A percentile compares a stretch with the other conserved stretches of the same genome.
Conservation (phyloP, 1,140 invertebrate species). For the Thaumatotibia leucotreta region DNA sequence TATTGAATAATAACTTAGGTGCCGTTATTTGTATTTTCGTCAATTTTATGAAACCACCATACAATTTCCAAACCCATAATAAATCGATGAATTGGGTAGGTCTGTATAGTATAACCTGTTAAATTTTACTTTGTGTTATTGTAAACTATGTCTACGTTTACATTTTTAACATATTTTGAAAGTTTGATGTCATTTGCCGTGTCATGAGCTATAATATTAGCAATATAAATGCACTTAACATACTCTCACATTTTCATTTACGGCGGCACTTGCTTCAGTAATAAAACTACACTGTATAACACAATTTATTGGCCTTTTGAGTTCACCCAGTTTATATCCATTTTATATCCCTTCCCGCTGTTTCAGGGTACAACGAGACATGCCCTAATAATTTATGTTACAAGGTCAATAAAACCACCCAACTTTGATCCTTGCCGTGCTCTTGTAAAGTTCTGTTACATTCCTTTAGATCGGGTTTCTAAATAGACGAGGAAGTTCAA, state of each 20-base stretch:
- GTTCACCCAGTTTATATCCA: slow-evolving; percentile 10
- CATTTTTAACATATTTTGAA: not conserved
- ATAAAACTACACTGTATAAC: slow-evolving; percentile 13
- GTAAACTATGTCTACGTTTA: no score
- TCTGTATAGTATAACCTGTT: not conserved
- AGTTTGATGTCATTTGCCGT: not conserved
- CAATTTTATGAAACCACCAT: no score
- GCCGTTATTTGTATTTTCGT: no score
- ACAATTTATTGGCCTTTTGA: slow-evolving; percentile 12
- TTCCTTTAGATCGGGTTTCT: not conserved
- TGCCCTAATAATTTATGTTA: slow-evolving; percentile 12
- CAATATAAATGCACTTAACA: not conserved
- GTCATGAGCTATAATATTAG: not conserved
- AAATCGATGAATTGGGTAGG: not conserved
- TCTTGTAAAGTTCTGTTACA: not conserved
- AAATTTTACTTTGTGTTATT: no score
- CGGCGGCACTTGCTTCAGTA: not conserved
- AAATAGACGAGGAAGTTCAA: not conserved
- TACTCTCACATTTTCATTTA: slow-evolving; percentile 10
- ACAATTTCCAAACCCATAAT: no score
- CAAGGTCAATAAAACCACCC: slow-evolving; percentile 7
- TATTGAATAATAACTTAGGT: no score
- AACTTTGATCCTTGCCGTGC: not conserved
- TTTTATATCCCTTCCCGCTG: slow-evolving; percentile 8
- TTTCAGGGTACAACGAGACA: slow-evolving; percentile 2